A percentile compares a stretch with the other conserved stretches of the same genome.
Evolutionary conservation across 2,888 invertebrate genomes (phyloP).

Genomic region (Ecliptopera silaceata): DNA sequence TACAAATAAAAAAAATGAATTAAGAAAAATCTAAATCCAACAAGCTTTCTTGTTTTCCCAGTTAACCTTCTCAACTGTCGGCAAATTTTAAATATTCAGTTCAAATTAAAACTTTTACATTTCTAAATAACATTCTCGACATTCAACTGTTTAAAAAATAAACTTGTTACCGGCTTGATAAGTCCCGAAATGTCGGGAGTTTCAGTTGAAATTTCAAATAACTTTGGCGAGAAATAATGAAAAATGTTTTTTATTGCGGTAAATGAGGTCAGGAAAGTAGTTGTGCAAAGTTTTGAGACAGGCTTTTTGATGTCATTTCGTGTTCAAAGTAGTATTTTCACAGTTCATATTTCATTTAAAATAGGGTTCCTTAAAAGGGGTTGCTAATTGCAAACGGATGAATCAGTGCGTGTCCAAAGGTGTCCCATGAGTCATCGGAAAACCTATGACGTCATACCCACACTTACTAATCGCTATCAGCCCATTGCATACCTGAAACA

Average conservation of each 20-base stretch:
- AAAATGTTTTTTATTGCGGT: conserved; percentile 8
- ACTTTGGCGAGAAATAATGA: conserved; percentile 14
- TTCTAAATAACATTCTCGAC: conserved; percentile 27
- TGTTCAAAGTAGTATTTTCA: neutral
- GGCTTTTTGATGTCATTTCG: neutral
- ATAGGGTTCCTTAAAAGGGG: conserved; percentile 16
- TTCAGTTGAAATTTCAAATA: conserved; percentile 20
- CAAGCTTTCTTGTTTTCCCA: neutral
- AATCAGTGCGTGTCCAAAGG: conserved; percentile 30
- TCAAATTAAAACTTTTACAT: conserved; percentile 28
- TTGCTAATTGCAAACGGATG: conserved; percentile 25
- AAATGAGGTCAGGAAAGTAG: conserved; percentile 9
- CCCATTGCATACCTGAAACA: conserved; percentile 36
- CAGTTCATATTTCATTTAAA: neutral
- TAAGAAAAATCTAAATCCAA: neutral
- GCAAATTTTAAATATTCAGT: conserved; percentile 28
- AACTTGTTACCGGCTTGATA: conserved; percentile 26
- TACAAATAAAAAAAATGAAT: too few relatives aligned
- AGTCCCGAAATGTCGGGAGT: conserved; percentile 20
- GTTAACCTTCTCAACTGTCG: neutral
- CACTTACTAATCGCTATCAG: conserved; percentile 14
- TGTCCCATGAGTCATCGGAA: conserved; percentile 34
- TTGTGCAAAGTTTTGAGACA: neutral
- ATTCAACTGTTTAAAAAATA: conserved; percentile 28
- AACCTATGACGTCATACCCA: conserved; percentile 24